Base-by-base conservation (phyloP, 2,888 invertebrate species). In the Acanthococcus lagerstroemiae region DNA sequence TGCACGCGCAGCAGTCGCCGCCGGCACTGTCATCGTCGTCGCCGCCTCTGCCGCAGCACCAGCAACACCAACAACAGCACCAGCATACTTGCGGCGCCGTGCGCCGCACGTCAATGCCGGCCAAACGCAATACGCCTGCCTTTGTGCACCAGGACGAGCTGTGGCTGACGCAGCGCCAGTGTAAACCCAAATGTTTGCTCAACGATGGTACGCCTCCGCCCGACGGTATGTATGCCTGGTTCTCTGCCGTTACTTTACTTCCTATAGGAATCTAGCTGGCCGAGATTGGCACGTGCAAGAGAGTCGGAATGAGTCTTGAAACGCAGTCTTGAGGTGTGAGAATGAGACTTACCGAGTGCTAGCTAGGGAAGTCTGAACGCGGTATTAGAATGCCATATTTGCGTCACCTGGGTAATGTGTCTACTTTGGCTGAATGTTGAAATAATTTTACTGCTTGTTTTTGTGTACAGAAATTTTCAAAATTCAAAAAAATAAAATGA, bases 81-180 rank as follows among this genome's bases (percentile, higher is more conserved):
- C 24, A 22, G 22, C 15, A 45, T 24, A n/a, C 24, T 5, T 21
- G 17, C n/a, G 25, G 60, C 3, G 50, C 45, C 22, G 3, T 60
- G 7, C 26, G 60, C n/a, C 46, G 48, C 12, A 70, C 71, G 3
- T 69, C 71, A 21, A 70, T 70, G 50, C 73, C 70, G 63, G 71
- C 73, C 60, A 17, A 76, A 72, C 17, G 72, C 69, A 55, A 74
- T 72, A 69, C 69, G 17, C 72, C 73, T n/a, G 73, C 72, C 7
- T 72, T 71, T 55, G 72, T 73, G 48, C 72, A 71, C 58, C 73
- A 73, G 66, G 73, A 73, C 66, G 73, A 73, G 56, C 70, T 73
- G 46, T 73, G 73, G 73, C 69, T 73, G 46, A 72, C 72, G 4
- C 73, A 73, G 65, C 69, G 72, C 30, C 70, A 71, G 56, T 66